Conservation (phyloP, 2,888 invertebrate species). For the Tubulanus polymorphus region DNA sequence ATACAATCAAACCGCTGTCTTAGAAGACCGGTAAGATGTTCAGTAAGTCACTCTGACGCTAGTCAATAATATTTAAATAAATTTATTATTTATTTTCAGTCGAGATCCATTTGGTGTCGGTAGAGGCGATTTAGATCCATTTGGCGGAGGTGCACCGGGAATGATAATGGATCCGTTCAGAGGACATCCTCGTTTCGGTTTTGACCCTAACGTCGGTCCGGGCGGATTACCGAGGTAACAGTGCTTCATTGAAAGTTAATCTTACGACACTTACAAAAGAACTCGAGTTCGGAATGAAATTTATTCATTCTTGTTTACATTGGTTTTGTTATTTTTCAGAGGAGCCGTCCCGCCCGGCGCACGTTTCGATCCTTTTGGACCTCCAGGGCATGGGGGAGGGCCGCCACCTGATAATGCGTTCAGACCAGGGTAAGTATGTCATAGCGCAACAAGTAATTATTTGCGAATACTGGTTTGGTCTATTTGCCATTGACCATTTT, state of each 20-base stretch:
- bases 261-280: no score
- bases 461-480: no score
- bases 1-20: not conserved
- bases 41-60: not conserved
- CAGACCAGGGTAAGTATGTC: not conserved
- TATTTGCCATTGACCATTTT: no score
- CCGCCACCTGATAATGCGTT: no score
- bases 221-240: conserved; percentile 39
- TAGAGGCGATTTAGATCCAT: conserved; percentile 74
- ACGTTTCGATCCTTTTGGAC: conserved; percentile 81
- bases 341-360: conserved; percentile 72
- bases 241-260: not conserved
- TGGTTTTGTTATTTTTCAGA: conserved; percentile 50
- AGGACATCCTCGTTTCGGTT: conserved; percentile 27
- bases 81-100: not conserved
- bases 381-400: conserved; percentile 53
- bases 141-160: conserved; percentile 59
- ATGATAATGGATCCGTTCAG: conserved; percentile 70
- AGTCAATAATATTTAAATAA: not conserved
- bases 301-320: no score
- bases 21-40: not conserved
- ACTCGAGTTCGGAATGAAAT: no score
- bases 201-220: conserved; percentile 31
- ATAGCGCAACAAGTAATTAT: no score
- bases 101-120: conserved; percentile 60